These are phyloP conservation scores for Corythornis vintsioides DNA, from an alignment of 2,113 vertebrate genomes.

Conservation along the genomic window DNA sequence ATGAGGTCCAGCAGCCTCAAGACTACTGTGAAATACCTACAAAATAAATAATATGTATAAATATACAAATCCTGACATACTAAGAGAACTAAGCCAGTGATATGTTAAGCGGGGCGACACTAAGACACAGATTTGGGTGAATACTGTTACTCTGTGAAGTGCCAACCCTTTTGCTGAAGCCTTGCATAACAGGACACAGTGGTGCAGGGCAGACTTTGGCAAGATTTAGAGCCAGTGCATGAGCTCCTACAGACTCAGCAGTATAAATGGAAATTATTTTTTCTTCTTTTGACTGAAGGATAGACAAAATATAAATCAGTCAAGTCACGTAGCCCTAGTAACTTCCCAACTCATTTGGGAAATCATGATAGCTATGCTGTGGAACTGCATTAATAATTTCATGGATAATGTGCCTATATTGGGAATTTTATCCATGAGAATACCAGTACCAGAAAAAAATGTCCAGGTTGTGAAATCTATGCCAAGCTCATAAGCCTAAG, in stretches of 20 bases:
- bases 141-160: neutral
- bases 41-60: neutral
- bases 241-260: conserved; percentile 13
- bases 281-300: conserved; percentile 43
- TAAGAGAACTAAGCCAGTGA: neutral
- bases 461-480: neutral
- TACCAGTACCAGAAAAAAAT: neutral
- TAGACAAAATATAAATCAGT: conserved; percentile 12
- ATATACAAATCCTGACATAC: neutral
- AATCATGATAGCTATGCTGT: neutral
- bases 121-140: neutral
- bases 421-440: conserved; percentile 35
- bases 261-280: conserved; percentile 59
- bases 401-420: neutral
- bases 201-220: neutral
- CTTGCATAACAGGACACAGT: neutral
- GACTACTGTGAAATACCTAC: neutral
- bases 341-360: conserved; percentile 37
- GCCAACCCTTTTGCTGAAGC: neutral
- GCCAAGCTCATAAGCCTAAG: neutral
- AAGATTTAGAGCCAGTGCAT: neutral
- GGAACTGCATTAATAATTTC: conserved; percentile 25
- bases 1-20: neutral
- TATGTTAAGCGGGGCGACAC: neutral
- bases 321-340: conserved; percentile 5